Percentiles rank a stretch among this genome's conserved stretches.
These are phyloP conservation scores for Eulemur mongoz DNA, from an alignment of 2,797 vertebrate genomes.

Conservation along the genomic window DNA sequence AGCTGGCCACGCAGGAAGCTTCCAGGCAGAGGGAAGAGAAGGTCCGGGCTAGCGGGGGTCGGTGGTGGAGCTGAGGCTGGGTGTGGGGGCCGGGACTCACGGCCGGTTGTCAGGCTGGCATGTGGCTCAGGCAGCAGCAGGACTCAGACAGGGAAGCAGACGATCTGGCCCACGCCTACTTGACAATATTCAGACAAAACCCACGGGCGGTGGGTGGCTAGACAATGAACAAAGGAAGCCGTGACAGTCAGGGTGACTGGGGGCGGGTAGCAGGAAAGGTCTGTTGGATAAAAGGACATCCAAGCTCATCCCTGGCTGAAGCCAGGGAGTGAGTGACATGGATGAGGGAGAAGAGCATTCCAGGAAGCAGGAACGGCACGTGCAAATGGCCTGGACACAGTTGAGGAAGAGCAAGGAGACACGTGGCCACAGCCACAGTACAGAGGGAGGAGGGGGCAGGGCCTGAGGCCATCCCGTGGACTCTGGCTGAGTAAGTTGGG, in stretches of 20 bases:
- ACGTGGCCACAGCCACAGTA: not conserved
- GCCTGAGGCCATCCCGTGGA: not conserved
- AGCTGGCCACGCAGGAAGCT: accelerated
- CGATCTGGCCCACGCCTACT: not conserved
- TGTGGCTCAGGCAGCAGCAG: not conserved
- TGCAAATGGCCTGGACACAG: not conserved
- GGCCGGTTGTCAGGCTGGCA: not conserved
- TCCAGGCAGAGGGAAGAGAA: not conserved
- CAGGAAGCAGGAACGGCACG: not conserved
- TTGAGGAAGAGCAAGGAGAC: not conserved
- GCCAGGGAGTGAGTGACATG: not conserved
- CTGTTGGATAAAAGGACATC: not conserved
- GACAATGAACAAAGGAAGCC: not conserved
- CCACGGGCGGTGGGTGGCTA: not conserved
- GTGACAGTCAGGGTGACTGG: not conserved
- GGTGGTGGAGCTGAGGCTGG: not conserved
- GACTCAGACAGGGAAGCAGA: not conserved
- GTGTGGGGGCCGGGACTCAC: not conserved
- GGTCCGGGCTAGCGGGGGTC: accelerated
- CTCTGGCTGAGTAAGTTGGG: not conserved
- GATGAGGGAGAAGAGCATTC: not conserved
- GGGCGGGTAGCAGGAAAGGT: not conserved
- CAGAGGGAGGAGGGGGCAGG: not conserved
- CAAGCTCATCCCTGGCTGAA: not conserved
- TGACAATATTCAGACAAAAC: not conserved